Evolutionary conservation across 2,113 vertebrate species (phyloP), one percentile per base, ranked within the genome.

Genomic region (Syrrhaptes paradoxus): DNA sequence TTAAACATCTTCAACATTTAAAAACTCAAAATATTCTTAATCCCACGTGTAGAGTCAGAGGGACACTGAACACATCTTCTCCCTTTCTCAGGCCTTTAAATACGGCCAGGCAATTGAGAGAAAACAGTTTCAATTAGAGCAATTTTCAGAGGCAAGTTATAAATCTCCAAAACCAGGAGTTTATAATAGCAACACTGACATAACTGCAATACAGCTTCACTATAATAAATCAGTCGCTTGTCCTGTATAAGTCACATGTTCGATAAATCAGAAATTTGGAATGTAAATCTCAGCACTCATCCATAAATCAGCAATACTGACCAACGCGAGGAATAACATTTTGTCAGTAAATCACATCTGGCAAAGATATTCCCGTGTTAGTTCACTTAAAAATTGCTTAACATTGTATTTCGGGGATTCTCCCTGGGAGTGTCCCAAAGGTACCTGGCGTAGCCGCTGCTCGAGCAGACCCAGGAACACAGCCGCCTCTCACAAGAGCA

Each of bases 201-300:
- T 57, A 81, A 67, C 57, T 10, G 61, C 46, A 92, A 89, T 66
- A 87, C 49, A 92, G 34, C 36, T 85, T 61, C 74, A 49, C 17
- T 4, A 32, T 25, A 62, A 86, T 84, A 96, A 95, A 97, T 95
- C 95, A 77, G 57, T 59, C 1, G 6, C 54, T 79, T 72, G 57
- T 90, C 68, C 85, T 48, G 3, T 20, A 41, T 41, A 65, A 81
- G 58, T 62, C 85, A 67, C 14, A 75, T 68, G 11, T 81, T 82
- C 66, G 41, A 94, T 80, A 89, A 90, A 94, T 92, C 78, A 97
- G 88, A 90, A 92, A 89, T 76, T 55, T 83, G 18, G 34, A 74
- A 93, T 87, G 78, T 61, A 97, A 92, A 92, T 93, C 70, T 80
- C 65, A 80, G 34, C 57, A n/a, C 54, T 91, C 72, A 31, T 41